phyloP scores from a whole-genome alignment of 2,888 invertebrate genomes.

The Cordylochernes scorpioides region DNA sequence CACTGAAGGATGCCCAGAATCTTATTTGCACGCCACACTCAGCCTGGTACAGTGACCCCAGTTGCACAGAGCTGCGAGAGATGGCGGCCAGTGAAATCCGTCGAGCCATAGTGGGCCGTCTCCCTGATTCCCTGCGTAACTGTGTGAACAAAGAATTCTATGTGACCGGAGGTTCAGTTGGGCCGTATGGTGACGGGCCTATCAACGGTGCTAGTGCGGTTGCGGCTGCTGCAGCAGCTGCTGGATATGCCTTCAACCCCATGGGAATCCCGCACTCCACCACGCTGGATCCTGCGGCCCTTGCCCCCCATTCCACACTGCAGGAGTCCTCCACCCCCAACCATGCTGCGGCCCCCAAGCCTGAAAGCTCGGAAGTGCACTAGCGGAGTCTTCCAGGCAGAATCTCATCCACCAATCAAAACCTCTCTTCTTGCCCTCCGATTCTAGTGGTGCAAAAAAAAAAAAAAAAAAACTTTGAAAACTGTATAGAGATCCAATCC shows the following conservation, averaged over 20 bases:
- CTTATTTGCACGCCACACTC: conserved; percentile 95
- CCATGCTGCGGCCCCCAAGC: conserved; percentile 47
- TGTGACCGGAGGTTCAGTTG: conserved; percentile 13
- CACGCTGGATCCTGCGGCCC: conserved; percentile 15
- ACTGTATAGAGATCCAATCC: too few relatives aligned
- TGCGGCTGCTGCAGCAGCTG: too few relatives aligned
- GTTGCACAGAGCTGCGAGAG: conserved; percentile 84
- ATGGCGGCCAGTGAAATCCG: conserved; percentile 96
- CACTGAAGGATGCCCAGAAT: conserved; percentile 89
- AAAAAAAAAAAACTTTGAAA: too few relatives aligned
- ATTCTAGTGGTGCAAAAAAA: too few relatives aligned
- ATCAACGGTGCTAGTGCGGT: conserved; percentile 14
- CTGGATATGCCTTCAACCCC: conserved; percentile 17
- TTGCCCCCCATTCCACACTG: conserved; percentile 40
- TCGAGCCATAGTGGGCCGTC: conserved; percentile 88
- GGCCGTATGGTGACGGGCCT: conserved; percentile 35
- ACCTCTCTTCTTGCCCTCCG: too few relatives aligned
- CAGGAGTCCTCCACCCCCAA: conserved; percentile 57
- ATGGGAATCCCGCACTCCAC: conserved; percentile 17
- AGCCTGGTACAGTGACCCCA: conserved; percentile 96
- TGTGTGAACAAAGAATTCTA: conserved; percentile 95
- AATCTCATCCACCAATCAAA: too few relatives aligned
- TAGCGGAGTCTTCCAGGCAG: too few relatives aligned
- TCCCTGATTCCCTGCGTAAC: conserved; percentile 91
- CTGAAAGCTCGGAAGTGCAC: conserved; percentile 59